Evolutionary conservation across 1,140 invertebrate genomes (phyloP).

Genomic region (Drosophila takahashii): DNA sequence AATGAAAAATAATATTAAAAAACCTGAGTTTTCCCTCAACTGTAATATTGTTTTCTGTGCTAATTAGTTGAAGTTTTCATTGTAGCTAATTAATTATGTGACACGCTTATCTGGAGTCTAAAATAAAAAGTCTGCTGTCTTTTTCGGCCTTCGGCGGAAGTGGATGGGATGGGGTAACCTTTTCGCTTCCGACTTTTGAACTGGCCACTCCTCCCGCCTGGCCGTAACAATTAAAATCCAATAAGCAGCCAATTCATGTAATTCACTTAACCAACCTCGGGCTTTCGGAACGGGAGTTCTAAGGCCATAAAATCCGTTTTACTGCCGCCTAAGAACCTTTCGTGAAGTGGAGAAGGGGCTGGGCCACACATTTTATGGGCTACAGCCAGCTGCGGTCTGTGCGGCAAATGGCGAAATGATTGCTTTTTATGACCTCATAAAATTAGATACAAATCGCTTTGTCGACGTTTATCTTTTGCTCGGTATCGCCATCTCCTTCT

Average conservation of each 20-base stretch:
- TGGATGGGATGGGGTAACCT: slow-evolving; percentile 32
- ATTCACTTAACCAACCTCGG: slow-evolving; percentile 67
- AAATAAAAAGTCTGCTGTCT: slow-evolving; percentile 31
- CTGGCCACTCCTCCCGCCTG: slow-evolving; percentile 36
- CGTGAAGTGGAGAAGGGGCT: slow-evolving; percentile 26
- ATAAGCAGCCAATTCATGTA: slow-evolving; percentile 80
- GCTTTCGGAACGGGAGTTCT: slow-evolving; percentile 12
- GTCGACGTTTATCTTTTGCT: slow-evolving; percentile 70
- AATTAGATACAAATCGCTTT: slow-evolving; percentile 84
- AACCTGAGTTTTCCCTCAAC: slow-evolving; percentile 26
- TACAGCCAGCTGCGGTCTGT: slow-evolving; percentile 71
- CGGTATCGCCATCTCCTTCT: slow-evolving; percentile 30
- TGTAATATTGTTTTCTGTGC: slow-evolving; percentile 59
- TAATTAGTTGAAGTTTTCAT: slow-evolving; percentile 79
- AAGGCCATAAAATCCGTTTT: slow-evolving; percentile 74
- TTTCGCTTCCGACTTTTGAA: slow-evolving; percentile 53
- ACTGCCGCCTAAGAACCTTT: slow-evolving; percentile 73
- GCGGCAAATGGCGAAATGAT: slow-evolving; percentile 81
- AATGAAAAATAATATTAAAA: neutral
- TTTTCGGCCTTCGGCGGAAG: slow-evolving; percentile 55
- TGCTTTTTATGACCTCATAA: slow-evolving; percentile 84
- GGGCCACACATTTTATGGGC: slow-evolving; percentile 66
- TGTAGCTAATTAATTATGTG: slow-evolving; percentile 78
- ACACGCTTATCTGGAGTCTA: slow-evolving; percentile 71
- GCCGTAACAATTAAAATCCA: slow-evolving; percentile 72